A percentile compares a stretch with the other conserved stretches of the same genome.
These are phyloP conservation scores for Mechanitis messenoides DNA, from an alignment of 2,888 invertebrate species.

Conservation along the genomic window DNA sequence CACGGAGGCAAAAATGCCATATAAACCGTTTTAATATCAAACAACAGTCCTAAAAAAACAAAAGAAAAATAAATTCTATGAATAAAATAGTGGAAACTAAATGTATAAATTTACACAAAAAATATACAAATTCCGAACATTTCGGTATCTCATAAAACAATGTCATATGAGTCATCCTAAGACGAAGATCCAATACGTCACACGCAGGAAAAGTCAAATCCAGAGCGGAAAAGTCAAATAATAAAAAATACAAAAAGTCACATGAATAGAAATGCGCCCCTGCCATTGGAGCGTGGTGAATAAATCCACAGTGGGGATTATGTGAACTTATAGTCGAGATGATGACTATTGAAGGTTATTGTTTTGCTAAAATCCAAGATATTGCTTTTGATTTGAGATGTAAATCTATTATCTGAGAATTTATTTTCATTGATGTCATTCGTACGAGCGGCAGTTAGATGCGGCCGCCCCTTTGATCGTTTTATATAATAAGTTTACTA, in stretches of 20 bases:
- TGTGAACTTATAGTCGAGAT: conserved; percentile 48
- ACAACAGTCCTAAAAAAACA: neutral
- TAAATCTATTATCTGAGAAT: neutral
- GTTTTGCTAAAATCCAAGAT: conserved; percentile 18
- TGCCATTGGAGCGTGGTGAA: conserved; percentile 48
- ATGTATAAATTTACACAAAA: conserved; percentile 2
- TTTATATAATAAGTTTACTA: no score
- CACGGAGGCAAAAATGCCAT: no score
- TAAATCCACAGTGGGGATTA: conserved; percentile 58
- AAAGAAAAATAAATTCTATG: conserved; percentile 12
- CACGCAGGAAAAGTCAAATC: conserved; percentile 16
- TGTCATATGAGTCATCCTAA: conserved; percentile 22
- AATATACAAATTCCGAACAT: conserved; percentile 10
- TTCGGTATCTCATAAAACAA: conserved; percentile 21
- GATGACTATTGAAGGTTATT: conserved; percentile 35
- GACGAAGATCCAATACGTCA: conserved; percentile 24
- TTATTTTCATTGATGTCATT: neutral
- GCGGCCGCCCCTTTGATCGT: no score
- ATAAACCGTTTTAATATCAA: neutral
- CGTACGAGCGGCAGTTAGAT: neutral
- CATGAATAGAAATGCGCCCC: conserved; percentile 56
- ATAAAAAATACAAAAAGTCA: conserved; percentile 49
- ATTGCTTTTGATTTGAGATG: conserved; percentile 2
- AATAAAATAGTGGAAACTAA: conserved; percentile 8
- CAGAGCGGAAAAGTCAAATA: conserved; percentile 44